Evolutionary conservation across 2,113 vertebrate species (phyloP).

Genomic region (Regulus satrapa): DNA sequence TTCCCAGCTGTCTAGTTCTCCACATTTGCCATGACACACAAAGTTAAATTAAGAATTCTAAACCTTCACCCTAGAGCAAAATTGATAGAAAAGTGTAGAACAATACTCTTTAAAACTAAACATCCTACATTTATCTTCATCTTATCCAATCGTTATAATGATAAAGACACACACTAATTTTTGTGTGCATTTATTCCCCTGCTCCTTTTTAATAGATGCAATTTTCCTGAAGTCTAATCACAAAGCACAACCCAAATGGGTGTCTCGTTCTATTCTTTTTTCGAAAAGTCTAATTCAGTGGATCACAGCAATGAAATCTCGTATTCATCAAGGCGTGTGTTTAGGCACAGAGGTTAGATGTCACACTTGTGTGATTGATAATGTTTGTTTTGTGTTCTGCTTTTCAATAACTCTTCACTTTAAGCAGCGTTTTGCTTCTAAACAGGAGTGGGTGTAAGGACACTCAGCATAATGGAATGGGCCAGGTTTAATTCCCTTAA

Average conservation of each 20-base stretch:
- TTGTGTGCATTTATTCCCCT: background rate
- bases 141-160: too few species aligned
- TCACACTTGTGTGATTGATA: slow-evolving; percentile 67
- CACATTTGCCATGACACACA: background rate
- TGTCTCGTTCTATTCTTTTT: slow-evolving; percentile 13
- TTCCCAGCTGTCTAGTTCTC: slow-evolving; percentile 7
- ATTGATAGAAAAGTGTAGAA: background rate
- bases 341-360: slow-evolving; percentile 63
- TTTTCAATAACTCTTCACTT: slow-evolving; percentile 67
- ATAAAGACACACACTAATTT: background rate
- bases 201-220: slow-evolving; percentile 14
- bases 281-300: slow-evolving; percentile 46
- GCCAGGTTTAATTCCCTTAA: slow-evolving; percentile 79
- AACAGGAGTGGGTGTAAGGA: slow-evolving; percentile 67
- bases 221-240: slow-evolving; percentile 41
- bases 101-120: background rate
- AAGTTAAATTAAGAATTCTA: slow-evolving; percentile 52
- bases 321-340: slow-evolving; percentile 31
- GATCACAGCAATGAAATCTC: slow-evolving; percentile 17
- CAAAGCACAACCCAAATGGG: slow-evolving; percentile 17
- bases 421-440: slow-evolving; percentile 49
- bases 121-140: too few species aligned
- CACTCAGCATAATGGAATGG: slow-evolving; percentile 73
- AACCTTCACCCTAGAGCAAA: slow-evolving; percentile 9
- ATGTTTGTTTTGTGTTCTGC: slow-evolving; percentile 64